These are phyloP conservation scores for Cheilosia urbana DNA, from an alignment of 2,888 invertebrate species.

Conservation along the genomic window DNA sequence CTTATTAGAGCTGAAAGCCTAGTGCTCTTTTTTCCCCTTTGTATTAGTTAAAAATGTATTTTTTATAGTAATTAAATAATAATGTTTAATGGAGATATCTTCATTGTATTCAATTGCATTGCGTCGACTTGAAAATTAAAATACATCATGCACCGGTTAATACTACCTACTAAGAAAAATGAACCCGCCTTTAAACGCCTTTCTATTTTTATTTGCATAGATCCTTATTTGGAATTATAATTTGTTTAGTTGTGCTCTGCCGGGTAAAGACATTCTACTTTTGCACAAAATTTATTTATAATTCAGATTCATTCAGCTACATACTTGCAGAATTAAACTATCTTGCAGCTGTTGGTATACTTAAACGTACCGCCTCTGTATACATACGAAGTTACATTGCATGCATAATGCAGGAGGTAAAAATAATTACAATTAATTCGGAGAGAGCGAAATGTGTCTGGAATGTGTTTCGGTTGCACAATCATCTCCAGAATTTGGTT, in stretches of 20 bases:
- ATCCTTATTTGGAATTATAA: neutral
- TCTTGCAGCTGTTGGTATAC: neutral
- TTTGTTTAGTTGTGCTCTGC: neutral
- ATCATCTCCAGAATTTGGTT: neutral
- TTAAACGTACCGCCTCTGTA: neutral
- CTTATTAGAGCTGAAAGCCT: too few species aligned
- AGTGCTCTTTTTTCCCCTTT: too few species aligned
- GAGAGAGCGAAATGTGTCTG: neutral
- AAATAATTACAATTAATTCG: slow-evolving; percentile 1
- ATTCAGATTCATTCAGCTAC: neutral
- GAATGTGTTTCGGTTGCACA: neutral
- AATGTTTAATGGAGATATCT: too few species aligned
- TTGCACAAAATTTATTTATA: slow-evolving; percentile 1
- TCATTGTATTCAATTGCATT: too few species aligned
- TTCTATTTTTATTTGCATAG: too few species aligned
- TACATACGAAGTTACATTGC: neutral
- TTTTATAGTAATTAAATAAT: too few species aligned
- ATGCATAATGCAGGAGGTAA: neutral
- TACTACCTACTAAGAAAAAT: too few species aligned
- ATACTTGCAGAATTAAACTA: neutral
- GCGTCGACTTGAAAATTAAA: too few species aligned
- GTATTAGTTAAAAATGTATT: too few species aligned
- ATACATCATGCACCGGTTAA: too few species aligned
- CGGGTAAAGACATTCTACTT: neutral
- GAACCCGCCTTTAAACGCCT: too few species aligned